Conservation (phyloP, 2,888 invertebrate genomes). For the Aspidiotus destructor region DNA sequence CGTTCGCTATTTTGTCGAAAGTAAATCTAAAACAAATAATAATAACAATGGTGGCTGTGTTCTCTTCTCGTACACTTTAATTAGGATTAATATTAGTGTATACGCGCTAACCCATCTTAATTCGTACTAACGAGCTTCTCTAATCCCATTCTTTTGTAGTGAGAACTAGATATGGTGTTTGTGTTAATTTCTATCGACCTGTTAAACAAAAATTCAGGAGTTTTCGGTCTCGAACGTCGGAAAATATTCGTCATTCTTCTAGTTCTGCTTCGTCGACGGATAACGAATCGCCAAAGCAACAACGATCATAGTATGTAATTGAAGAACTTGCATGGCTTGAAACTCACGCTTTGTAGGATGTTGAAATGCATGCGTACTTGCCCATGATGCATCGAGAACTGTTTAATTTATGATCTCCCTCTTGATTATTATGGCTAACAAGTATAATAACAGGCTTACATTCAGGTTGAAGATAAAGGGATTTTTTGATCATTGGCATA, state of each 20-base stretch:
- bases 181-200: slow-evolving; percentile 95
- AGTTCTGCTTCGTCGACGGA: slow-evolving; percentile 29
- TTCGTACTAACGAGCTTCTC: slow-evolving; percentile 1
- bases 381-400: too few species aligned
- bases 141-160: slow-evolving; percentile 44
- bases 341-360: too few species aligned
- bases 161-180: slow-evolving; percentile 88
- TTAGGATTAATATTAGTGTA: slow-evolving; percentile 5
- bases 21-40: too few species aligned
- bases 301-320: slow-evolving; percentile 17
- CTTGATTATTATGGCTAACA: too few species aligned
- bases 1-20: not conserved
- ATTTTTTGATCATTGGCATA: too few species aligned
- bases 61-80: too few species aligned
- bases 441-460: too few species aligned
- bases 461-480: too few species aligned
- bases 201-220: slow-evolving; percentile 28
- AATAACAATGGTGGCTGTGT: too few species aligned
- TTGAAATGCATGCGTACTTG: too few species aligned
- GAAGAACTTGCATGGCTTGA: too few species aligned
- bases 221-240: slow-evolving; percentile 21
- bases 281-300: slow-evolving; percentile 18
- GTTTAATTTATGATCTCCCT: too few species aligned
- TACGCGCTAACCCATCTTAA: slow-evolving; percentile 7
- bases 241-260: slow-evolving; percentile 21